Conservation (phyloP, 2,888 invertebrate species). For the Limnephilus lunatus region DNA sequence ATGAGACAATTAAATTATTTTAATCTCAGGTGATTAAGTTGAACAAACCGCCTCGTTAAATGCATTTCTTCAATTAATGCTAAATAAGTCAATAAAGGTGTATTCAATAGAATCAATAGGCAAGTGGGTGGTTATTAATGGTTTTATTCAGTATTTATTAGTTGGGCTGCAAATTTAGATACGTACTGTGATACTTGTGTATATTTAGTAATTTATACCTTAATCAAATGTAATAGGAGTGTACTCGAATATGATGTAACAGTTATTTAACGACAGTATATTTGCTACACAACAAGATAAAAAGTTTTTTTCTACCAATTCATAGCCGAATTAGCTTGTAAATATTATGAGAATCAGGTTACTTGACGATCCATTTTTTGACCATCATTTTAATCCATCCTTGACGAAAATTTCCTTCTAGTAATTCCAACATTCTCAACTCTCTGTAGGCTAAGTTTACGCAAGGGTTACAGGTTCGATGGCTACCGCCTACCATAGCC, state of each 20-base stretch:
- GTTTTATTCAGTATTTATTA: background rate
- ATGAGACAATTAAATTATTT: slow-evolving; percentile 54
- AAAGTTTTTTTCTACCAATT: too few species aligned
- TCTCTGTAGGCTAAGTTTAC: too few species aligned
- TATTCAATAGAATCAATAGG: background rate
- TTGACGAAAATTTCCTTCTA: too few species aligned
- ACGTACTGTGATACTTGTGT: background rate
- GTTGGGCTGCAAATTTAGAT: background rate
- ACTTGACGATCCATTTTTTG: too few species aligned
- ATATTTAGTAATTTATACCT: background rate
- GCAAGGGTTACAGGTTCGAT: too few species aligned
- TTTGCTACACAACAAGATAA: background rate
- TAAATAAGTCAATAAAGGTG: slow-evolving; percentile 49
- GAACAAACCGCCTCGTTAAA: background rate
- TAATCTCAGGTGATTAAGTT: slow-evolving; percentile 13
- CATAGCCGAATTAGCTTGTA: background rate
- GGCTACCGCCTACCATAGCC: too few species aligned
- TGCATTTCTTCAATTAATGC: slow-evolving; percentile 48
- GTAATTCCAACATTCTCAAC: too few species aligned
- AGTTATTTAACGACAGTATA: background rate
- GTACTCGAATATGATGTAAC: background rate
- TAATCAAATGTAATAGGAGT: background rate
- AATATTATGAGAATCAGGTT: background rate
- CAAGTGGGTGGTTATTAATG: background rate
- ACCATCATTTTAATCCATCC: too few species aligned